Conservation (phyloP, 1,140 invertebrate genomes). For the Drosophila subobscura region DNA sequence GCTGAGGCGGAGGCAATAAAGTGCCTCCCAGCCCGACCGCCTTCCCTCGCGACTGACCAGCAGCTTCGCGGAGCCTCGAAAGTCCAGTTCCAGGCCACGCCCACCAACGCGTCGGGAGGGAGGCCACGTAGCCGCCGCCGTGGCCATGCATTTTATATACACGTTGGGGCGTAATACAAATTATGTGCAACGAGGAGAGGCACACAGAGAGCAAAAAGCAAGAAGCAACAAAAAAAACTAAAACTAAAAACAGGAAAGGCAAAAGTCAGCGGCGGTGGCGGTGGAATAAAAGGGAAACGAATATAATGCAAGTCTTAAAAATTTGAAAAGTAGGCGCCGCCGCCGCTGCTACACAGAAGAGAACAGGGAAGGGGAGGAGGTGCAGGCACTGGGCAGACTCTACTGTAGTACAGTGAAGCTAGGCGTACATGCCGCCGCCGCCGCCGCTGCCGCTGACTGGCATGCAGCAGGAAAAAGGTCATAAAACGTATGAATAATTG, state of each 20-base stretch:
- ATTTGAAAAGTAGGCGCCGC: constrained; percentile 66
- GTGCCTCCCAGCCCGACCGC: background rate
- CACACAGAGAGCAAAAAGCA: constrained; percentile 5
- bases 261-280: constrained; percentile 11
- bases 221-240: constrained; percentile 23
- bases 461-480: constrained; percentile 67
- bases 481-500: constrained; percentile 81
- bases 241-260: constrained; percentile 14
- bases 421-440: constrained; percentile 35
- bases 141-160: constrained; percentile 75
- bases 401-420: background rate
- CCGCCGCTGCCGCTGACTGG: constrained; percentile 20
- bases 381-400: constrained; percentile 3
- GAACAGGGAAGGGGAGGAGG: background rate
- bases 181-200: constrained; percentile 65
- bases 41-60: constrained; percentile 45
- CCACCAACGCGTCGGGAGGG: constrained; percentile 10
- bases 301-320: constrained; percentile 77
- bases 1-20: constrained; percentile 50
- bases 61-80: background rate
- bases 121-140: constrained; percentile 30
- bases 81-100: constrained; percentile 45
- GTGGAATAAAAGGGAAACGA: constrained; percentile 34
- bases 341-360: too few relatives aligned
- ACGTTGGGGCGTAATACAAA: constrained; percentile 58